Percentiles rank a stretch among this genome's conserved stretches.
Evolutionary conservation across 2,113 vertebrate genomes (phyloP).

Genomic region (Oostethus manadensis): DNA sequence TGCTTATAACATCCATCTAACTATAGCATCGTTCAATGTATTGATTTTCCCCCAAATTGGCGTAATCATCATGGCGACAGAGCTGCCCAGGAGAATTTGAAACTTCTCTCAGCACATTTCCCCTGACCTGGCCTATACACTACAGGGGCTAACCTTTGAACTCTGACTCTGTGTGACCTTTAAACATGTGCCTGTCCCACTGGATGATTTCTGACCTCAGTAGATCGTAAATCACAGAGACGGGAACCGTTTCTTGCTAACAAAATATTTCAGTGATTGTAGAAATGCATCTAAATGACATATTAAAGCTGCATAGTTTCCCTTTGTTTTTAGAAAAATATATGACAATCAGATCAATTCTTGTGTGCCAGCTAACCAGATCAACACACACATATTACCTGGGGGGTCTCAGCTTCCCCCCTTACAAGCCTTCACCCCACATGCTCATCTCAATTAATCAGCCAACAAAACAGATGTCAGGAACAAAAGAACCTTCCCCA

Average conservation of each 20-base stretch:
- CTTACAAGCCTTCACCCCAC: constrained; percentile 62
- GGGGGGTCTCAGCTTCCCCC: constrained; percentile 54
- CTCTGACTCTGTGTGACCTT: constrained; percentile 36
- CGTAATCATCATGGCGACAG: constrained; percentile 18
- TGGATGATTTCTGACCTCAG: constrained; percentile 43
- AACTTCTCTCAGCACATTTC: constrained; percentile 55
- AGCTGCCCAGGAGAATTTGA: constrained; percentile 45
- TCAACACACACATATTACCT: constrained; percentile 52
- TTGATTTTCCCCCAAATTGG: not conserved
- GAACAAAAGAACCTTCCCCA: constrained; percentile 64
- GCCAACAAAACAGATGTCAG: constrained; percentile 70
- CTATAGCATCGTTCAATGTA: not conserved
- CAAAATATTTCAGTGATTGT: not conserved
- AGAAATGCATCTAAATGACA: no score
- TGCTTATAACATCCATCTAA: no score
- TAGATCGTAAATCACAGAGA: constrained; percentile 58
- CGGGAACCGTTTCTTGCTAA: not conserved
- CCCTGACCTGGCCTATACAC: constrained; percentile 18
- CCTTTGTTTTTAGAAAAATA: no score
- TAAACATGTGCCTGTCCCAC: constrained; percentile 38
- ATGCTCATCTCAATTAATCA: constrained; percentile 73
- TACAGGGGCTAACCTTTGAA: constrained; percentile 28
- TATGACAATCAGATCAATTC: no score
- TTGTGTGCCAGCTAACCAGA: constrained; percentile 39
- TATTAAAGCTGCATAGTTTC: no score